Evolutionary conservation across 2,113 vertebrate genomes (phyloP), one percentile per base, ranked within the genome.

Genomic region (Lepidothrix coronata): DNA sequence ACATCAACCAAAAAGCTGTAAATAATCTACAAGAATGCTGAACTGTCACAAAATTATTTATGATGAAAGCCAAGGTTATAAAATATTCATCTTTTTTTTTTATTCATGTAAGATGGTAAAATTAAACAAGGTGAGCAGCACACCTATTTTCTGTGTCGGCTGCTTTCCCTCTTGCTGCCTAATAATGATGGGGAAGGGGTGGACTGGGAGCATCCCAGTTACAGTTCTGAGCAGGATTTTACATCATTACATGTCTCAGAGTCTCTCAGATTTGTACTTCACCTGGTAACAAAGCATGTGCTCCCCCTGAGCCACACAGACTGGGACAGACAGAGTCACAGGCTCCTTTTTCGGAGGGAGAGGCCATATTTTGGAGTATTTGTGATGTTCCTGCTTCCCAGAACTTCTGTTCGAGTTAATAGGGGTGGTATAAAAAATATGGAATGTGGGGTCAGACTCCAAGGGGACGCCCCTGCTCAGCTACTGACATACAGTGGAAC

Each of bases 1-100:
- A 67, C 96, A 97, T 96, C 95, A 98, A 91, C 82, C 93, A 88
- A 89, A 89, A 97, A 90, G 65, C 89, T 92, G 96, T 97, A 96
- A 97, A 98, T 98, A 97, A 97, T 97, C 89, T 95, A 96, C 96
- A 94, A 86, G 59, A 96, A 93, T 97, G 95, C 92, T 97, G 96
- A 97, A 95, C 95, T 97, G 94, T 95, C 97, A 97, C 79, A 96
- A 95, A 95, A 97, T 97, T 97, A 98, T 97, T 98, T 95, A 95
- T 93, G 94, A 97, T 97, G 94, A 97, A 97, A 98, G 95, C 3
- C 1, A 95, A 96, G 74, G 82, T 95, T 97, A 98, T 98, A 90
- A 98, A 98, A 98, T 95, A 98, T 98, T 98, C 5, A 97, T 97
- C n/a, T 88, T 66, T 95, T 94, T 92, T 97, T 98, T 86, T 77